Conservation (phyloP, 2,113 vertebrate genomes). For the Lampris incognitus region DNA sequence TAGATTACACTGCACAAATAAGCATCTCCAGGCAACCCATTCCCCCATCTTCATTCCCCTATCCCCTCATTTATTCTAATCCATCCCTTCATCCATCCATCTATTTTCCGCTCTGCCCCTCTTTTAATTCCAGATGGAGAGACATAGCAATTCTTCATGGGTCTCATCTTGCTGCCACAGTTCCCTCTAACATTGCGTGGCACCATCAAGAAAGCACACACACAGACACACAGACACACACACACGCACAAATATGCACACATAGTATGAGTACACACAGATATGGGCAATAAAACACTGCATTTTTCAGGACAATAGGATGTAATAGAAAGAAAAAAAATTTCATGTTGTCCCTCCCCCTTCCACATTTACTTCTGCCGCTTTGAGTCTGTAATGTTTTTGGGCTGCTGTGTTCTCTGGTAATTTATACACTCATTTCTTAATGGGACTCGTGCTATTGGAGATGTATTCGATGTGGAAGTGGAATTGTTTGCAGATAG, state of each 20-base stretch:
- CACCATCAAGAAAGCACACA: background rate
- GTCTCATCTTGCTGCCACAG: slow-evolving; percentile 8
- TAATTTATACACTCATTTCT: slow-evolving; percentile 26
- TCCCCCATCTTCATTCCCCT: slow-evolving; percentile 41
- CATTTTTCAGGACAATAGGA: slow-evolving; percentile 6
- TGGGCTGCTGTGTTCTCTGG: slow-evolving; percentile 4
- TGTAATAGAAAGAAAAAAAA: slow-evolving; percentile 12
- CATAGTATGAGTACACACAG: no score
- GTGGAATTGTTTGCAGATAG: slow-evolving; percentile 37
- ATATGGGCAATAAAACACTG: no score
- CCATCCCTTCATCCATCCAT: background rate
- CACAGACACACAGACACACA: background rate
- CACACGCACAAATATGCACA: no score
- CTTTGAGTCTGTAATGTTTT: slow-evolving; percentile 11
- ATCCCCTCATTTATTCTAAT: slow-evolving; percentile 23
- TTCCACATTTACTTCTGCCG: background rate
- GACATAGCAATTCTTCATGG: slow-evolving; percentile 23
- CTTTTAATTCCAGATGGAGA: slow-evolving; percentile 28
- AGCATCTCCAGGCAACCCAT: slow-evolving; percentile 12
- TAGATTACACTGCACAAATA: slow-evolving; percentile 53
- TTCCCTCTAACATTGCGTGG: background rate
- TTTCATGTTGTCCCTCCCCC: background rate
- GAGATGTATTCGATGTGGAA: slow-evolving; percentile 53
- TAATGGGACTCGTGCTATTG: slow-evolving; percentile 52
- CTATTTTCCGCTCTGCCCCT: no score